Conservation (phyloP, 2,797 vertebrate genomes). For the Pseudochirops corinnae region DNA sequence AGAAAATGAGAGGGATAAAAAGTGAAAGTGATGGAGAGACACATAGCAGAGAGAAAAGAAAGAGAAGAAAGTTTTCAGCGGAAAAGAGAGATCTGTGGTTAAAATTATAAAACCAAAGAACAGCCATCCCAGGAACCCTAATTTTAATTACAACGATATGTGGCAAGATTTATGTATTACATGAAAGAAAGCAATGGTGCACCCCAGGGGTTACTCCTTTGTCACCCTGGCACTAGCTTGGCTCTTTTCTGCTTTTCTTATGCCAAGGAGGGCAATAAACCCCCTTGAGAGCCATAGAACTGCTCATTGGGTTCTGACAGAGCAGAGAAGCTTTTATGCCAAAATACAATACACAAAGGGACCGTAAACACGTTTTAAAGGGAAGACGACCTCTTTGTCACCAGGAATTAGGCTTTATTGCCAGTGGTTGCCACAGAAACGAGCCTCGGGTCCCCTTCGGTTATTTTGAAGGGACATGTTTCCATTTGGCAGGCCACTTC, state of each 20-base stretch:
- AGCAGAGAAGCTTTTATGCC: conserved; percentile 83
- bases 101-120: conserved; percentile 39
- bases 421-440: conserved; percentile 84
- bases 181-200: conserved; percentile 66
- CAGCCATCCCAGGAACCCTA: conserved; percentile 39
- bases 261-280: conserved; percentile 85
- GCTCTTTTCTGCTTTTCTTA: conserved; percentile 81
- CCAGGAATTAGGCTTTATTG: conserved; percentile 81
- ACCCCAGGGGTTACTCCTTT: conserved; percentile 81
- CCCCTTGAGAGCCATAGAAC: conserved; percentile 79
- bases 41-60: not conserved
- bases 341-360: conserved; percentile 84
- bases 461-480: conserved; percentile 60
- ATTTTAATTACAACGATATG: conserved; percentile 62
- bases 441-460: conserved; percentile 28
- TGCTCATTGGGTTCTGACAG: conserved; percentile 78
- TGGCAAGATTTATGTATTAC: conserved; percentile 78
- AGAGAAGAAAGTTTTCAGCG: not conserved
- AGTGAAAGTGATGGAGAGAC: not conserved
- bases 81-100: conserved; percentile 25
- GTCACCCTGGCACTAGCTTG: conserved; percentile 73
- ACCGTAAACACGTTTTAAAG: conserved; percentile 84
- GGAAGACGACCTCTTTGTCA: conserved; percentile 83
- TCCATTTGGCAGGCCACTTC: conserved; percentile 34
- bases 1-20: no score